Base-by-base conservation (phyloP, 2,113 vertebrate species). In the Channa argus region DNA sequence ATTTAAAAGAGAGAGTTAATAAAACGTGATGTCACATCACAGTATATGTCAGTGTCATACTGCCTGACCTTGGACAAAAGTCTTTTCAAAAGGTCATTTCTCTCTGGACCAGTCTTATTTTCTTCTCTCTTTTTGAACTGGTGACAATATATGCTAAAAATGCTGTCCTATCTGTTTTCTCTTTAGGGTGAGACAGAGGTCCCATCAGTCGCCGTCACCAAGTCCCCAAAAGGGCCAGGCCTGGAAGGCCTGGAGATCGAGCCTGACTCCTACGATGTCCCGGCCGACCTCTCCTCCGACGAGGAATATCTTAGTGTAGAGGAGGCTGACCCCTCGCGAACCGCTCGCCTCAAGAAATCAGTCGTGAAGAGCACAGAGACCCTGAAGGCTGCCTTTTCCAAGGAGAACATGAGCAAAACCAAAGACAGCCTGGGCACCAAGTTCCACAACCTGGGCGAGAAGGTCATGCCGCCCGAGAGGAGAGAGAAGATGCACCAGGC, bases 301-400 rank as follows among this genome's bases (percentile, higher is more conserved):
- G 98, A 99, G 87, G 97, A 99, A 72, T 97, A 96, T 88, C 95
- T 95, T 51, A 90, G 96, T 0, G 93, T 95, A 86, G 98, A 99
- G 77, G 94, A 95, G 67, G 78, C 79, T 0, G 93, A 95, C 55
- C 93, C 96, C 1, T 95, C 96, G 24, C 94, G 92, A 71, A 93
- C 95, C 33, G 65, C 95, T 4, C 95, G 94, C 41, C 85, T 99
- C 77, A 98, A 95, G 88, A 97, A 97, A 80, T 96, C 96, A 0
- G 93, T 98, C 69, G 95, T 93, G 87, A 96, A 96, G 81, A 94
- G 92, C 85, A 96, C 96, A 2, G 96, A 97, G 92, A 96, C 94
- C 73, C 94, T 99, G 83, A 98, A 96, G 92, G 96, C 97, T 3
- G 96, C 97, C 2, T 99, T 99, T 94, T 96, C 98, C 83, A 98